Percentiles rank a stretch among this genome's conserved stretches.
These are phyloP conservation scores for Chymomyza procnemis DNA, from an alignment of 2,888 invertebrate species.

Conservation along the genomic window DNA sequence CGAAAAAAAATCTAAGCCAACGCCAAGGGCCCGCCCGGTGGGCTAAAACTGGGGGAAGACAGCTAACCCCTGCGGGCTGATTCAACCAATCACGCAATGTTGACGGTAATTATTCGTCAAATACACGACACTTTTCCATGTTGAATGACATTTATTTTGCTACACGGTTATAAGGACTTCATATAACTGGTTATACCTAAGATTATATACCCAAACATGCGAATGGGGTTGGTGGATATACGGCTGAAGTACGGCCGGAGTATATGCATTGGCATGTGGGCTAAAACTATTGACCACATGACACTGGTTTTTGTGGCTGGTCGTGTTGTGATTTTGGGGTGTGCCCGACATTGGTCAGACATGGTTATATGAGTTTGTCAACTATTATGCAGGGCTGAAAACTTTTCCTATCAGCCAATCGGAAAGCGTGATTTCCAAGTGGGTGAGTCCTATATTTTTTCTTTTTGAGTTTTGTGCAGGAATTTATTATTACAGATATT, in stretches of 20 bases:
- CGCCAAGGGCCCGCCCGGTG: background rate
- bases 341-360: slow-evolving; percentile 37
- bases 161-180: slow-evolving; percentile 75
- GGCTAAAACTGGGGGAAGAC: slow-evolving; percentile 8
- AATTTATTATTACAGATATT: background rate
- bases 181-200: slow-evolving; percentile 76
- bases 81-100: slow-evolving; percentile 79
- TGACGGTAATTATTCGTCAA: slow-evolving; percentile 77
- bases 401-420: slow-evolving; percentile 48
- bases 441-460: background rate
- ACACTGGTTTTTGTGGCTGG: slow-evolving; percentile 7
- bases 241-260: background rate
- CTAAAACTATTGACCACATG: slow-evolving; percentile 35
- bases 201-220: slow-evolving; percentile 58
- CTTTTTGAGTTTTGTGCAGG: background rate
- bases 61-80: slow-evolving; percentile 62
- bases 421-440: slow-evolving; percentile 22
- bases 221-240: background rate
- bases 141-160: slow-evolving; percentile 74
- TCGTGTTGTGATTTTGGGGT: slow-evolving; percentile 42
- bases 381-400: slow-evolving; percentile 57
- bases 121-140: slow-evolving; percentile 76
- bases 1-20: slow-evolving; percentile 44
- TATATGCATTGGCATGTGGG: background rate
- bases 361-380: slow-evolving; percentile 58